These are phyloP conservation scores for Lytechinus pictus DNA, from an alignment of 35 echinoderm and acorn worm genomes.

Conservation along the genomic window DNA sequence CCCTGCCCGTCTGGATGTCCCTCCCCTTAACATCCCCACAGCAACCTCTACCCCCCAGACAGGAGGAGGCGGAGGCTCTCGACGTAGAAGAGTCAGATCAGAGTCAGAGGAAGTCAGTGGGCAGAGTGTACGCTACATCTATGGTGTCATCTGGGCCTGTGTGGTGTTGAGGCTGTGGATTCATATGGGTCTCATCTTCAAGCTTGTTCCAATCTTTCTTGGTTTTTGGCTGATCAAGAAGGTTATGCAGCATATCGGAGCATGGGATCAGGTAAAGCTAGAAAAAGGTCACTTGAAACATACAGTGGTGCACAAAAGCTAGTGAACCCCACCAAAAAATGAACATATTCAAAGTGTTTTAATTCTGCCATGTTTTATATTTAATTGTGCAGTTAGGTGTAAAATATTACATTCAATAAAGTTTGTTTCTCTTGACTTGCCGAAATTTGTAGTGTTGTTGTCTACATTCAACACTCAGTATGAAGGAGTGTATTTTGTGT, in stretches of 20 bases:
- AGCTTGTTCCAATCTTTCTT: constrained; percentile 68
- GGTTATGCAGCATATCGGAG: constrained; percentile 45
- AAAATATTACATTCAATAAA: too few relatives aligned
- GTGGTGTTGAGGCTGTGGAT: constrained; percentile 74
- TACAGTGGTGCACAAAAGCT: background rate
- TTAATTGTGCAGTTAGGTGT: too few relatives aligned
- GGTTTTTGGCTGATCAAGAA: constrained; percentile 76
- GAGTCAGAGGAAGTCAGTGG: constrained; percentile 21
- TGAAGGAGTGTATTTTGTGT: too few relatives aligned
- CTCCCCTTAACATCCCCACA: constrained; percentile 44
- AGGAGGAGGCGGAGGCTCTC: background rate
- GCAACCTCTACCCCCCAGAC: constrained; percentile 15
- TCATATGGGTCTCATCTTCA: constrained; percentile 64
- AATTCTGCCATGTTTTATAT: too few relatives aligned
- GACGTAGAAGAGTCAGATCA: background rate
- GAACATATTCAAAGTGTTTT: too few relatives aligned
- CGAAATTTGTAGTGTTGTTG: too few relatives aligned
- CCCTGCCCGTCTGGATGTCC: constrained; percentile 49
- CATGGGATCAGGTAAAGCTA: constrained; percentile 63
- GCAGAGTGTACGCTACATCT: constrained; percentile 61
- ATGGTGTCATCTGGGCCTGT: constrained; percentile 73
- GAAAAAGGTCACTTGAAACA: background rate
- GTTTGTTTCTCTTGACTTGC: too few relatives aligned
- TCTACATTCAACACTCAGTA: too few relatives aligned
- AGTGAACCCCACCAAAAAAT: too few relatives aligned